Evolutionary conservation across 1,140 invertebrate genomes (phyloP).

Genomic region (Pseudomyrmex flavicornis): DNA sequence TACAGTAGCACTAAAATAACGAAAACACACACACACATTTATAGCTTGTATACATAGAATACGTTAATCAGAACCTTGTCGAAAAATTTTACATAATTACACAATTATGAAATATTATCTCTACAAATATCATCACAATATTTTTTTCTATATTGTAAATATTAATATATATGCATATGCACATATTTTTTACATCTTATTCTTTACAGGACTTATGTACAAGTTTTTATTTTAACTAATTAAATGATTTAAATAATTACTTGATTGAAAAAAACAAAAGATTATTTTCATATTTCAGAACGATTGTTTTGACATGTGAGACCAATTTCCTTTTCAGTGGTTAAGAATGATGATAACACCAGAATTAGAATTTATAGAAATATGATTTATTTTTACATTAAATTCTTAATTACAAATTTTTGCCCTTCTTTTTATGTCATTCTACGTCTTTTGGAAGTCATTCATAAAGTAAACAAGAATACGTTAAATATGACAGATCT

Average conservation of each 20-base stretch:
- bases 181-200: slow-evolving; percentile 15
- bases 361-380: slow-evolving; percentile 79
- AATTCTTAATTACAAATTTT: slow-evolving; percentile 78
- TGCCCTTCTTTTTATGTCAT: slow-evolving; percentile 51
- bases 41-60: not conserved
- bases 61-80: not conserved
- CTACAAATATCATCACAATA: slow-evolving; percentile 8
- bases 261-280: slow-evolving; percentile 47
- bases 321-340: slow-evolving; percentile 29
- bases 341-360: slow-evolving; percentile 60
- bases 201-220: slow-evolving; percentile 1
- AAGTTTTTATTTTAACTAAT: slow-evolving; percentile 37
- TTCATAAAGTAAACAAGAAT: slow-evolving; percentile 58
- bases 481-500: slow-evolving; percentile 49
- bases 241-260: slow-evolving; percentile 26
- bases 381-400: slow-evolving; percentile 81
- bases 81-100: slow-evolving; percentile 6
- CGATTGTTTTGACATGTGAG: slow-evolving; percentile 62
- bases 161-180: slow-evolving; percentile 17
- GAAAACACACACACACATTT: slow-evolving; percentile 7
- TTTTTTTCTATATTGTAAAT: slow-evolving; percentile 24
- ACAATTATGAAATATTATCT: slow-evolving; percentile 10
- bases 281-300: slow-evolving; percentile 75
- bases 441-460: slow-evolving; percentile 61
- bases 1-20: not conserved